These are phyloP conservation scores for Cryptoprocta ferox DNA, from an alignment of 2,797 vertebrate genomes.

Conservation along the genomic window DNA sequence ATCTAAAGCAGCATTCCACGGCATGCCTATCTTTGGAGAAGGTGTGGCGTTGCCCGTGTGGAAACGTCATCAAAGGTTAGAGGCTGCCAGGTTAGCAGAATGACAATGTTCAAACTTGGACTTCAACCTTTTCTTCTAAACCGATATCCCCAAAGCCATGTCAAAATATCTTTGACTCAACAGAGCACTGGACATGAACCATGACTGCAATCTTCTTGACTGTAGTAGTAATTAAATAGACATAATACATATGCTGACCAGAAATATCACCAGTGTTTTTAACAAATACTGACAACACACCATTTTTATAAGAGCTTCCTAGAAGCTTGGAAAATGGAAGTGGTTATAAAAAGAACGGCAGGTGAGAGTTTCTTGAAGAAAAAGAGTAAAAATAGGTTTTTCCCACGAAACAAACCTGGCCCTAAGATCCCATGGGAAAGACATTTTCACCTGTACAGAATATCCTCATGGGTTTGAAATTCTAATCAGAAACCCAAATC, in stretches of 20 bases:
- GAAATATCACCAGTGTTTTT: neutral
- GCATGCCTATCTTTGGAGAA: neutral
- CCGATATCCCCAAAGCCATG: neutral
- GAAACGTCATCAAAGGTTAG: constrained; percentile 62
- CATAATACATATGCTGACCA: neutral
- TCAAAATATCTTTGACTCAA: neutral
- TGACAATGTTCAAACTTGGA: constrained; percentile 2
- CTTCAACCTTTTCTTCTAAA: constrained; percentile 18
- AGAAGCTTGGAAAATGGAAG: neutral
- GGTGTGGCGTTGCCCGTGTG: neutral
- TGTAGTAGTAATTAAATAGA: constrained; percentile 1
- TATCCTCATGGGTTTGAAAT: constrained; percentile 1
- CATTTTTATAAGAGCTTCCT: neutral
- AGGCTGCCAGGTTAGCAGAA: constrained; percentile 54
- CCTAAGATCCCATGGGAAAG: constrained; percentile 10
- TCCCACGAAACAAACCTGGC: neutral
- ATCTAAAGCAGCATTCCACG: constrained; percentile 42
- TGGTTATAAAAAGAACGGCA: neutral
- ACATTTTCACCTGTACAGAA: neutral
- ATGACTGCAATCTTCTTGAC: neutral
- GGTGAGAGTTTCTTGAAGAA: neutral
- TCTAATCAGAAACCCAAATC: constrained; percentile 55
- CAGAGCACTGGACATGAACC: neutral
- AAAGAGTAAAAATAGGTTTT: constrained; percentile 3
- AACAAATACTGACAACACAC: constrained; percentile 16